Evolutionary conservation across 2,113 vertebrate species (phyloP), one percentile per base, ranked within the genome.

Genomic region (Tetrax tetrax): DNA sequence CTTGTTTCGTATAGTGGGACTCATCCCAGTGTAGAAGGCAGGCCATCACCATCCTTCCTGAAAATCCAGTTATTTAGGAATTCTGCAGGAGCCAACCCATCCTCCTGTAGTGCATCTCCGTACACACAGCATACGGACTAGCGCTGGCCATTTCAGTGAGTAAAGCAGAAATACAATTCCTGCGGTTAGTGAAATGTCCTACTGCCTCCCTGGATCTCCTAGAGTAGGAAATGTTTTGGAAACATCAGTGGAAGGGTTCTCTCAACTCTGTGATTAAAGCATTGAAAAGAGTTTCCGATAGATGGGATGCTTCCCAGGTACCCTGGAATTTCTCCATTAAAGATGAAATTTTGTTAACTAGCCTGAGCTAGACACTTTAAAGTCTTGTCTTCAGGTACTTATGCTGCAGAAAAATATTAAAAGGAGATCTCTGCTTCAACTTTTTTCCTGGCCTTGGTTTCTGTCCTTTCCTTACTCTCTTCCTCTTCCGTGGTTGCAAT

Each of bases 61-160:
- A 85, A 84, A 91, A 53, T 23, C 25, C 29, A 21, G 3, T 45
- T 84, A 50, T 27, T 81, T 59, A 20, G 6, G 25, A 51, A 24
- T 22, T 70, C 41, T 69, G 43, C 35, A 47, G 51, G 27, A 78
- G 17, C n/a, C 28, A 84, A 0, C 13, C 7, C 13, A 5, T 87
- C 18, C 59, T 33, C 1, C 0, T 38, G 5, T 53, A 7, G 11
- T 13, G 0, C 61, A 7, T 38, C 45, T 91, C 12, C 9, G 2
- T 53, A 3, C 21, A 3, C 1, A 2, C 31, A 18, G 20, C 3
- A 2, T 14, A 51, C 60, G 33, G 20, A 16, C 13, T 47, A 38
- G 19, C 2, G 8, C 41, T 60, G 14, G 6, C 27, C 9, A 0
- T 66, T 24, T 41, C 75, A 37, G 4, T 60, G 54, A 54, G 28